Evolutionary conservation across 92 coral and sea anemone genomes (phyloP), one percentile per base, ranked within the genome.

Genomic region (Epizoanthus scotinus): DNA sequence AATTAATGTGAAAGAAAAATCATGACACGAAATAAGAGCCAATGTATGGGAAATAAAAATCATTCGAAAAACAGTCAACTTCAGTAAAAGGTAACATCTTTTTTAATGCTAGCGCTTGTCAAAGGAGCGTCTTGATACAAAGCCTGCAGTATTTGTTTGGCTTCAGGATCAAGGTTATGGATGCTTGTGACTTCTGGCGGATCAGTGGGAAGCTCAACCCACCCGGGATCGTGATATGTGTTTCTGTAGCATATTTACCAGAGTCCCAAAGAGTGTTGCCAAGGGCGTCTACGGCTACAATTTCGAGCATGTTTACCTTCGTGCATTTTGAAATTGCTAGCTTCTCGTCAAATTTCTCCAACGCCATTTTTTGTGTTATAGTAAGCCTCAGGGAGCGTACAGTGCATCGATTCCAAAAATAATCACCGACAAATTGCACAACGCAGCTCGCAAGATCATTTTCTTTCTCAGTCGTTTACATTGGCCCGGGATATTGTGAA

Each of bases 281-380:
- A 50, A 71, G 78, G 52, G 78, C 78, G 14, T 71, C 58, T 49
- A 71, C 78, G 7, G 78, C 78, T 38, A 71, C 78, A 8, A 71
- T n/a, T n/a, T n/a, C n/a, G n/a, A n/a, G n/a, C n/a, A n/a, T n/a
- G 5, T 67, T 19, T 25, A 26, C 73, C 18, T 67, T 67, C 0
- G 2, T 67, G 5, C 73, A 67, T 19, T 54, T 54, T 24, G 53
- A 0, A 17, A n/a, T 54, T 67, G 78, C 78, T 50, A 71, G 36
- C 34, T 3, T n/a, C 34, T 28, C n/a, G 65, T 73, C 79, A 22
- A 73, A 52, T 12, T 9, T 24, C 42, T 73, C 79, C 65, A 73
- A n/a, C 5, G 12, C 42, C 9, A 2, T 73, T 0, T 42, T 22
- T 20, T 42, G 79, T 8, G 5, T 73, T 27, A 27, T 52, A 13